These are phyloP conservation scores for Recurvirostra avosetta DNA, from an alignment of 2,113 vertebrate species.

Conservation along the genomic window DNA sequence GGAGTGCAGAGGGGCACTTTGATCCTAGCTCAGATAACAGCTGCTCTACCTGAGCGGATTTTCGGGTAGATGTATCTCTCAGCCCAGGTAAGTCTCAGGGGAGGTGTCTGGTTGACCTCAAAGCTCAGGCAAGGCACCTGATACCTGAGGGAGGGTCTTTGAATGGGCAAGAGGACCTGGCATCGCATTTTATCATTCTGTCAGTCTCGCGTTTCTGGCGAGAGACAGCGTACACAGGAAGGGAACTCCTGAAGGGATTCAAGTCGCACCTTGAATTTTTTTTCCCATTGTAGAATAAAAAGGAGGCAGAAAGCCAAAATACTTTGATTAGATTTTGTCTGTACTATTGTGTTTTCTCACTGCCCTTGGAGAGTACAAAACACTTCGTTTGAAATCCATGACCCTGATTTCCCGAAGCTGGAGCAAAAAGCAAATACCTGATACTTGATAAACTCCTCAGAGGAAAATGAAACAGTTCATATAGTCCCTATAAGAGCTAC, in stretches of 20 bases:
- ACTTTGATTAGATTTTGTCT: slow-evolving; percentile 71
- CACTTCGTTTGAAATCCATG: slow-evolving; percentile 59
- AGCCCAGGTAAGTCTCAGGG: slow-evolving; percentile 81
- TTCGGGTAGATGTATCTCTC: slow-evolving; percentile 74
- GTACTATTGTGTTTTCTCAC: slow-evolving; percentile 67
- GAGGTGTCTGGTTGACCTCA: slow-evolving; percentile 92
- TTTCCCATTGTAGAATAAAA: slow-evolving; percentile 69
- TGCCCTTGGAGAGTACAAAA: slow-evolving; percentile 59
- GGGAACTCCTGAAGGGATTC: slow-evolving; percentile 69
- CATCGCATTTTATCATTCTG: slow-evolving; percentile 80
- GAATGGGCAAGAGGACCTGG: slow-evolving; percentile 78
- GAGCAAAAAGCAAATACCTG: slow-evolving; percentile 45
- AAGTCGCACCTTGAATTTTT: slow-evolving; percentile 69
- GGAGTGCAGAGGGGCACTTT: slow-evolving; percentile 83
- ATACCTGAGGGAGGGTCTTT: slow-evolving; percentile 89
- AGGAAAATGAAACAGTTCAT: slow-evolving; percentile 34
- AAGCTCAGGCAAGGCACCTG: slow-evolving; percentile 83
- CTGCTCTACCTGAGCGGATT: slow-evolving; percentile 79
- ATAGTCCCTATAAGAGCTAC: background rate
- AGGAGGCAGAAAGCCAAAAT: slow-evolving; percentile 75
- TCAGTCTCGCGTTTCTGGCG: slow-evolving; percentile 72
- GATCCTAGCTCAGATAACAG: slow-evolving; percentile 91
- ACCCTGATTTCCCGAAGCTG: slow-evolving; percentile 58
- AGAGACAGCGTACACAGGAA: slow-evolving; percentile 68
- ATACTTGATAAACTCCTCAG: slow-evolving; percentile 42